Percentiles rank a stretch among this genome's conserved stretches.
Evolutionary conservation across 2,888 invertebrate genomes (phyloP).

Genomic region (Ryuthela nishihirai): DNA sequence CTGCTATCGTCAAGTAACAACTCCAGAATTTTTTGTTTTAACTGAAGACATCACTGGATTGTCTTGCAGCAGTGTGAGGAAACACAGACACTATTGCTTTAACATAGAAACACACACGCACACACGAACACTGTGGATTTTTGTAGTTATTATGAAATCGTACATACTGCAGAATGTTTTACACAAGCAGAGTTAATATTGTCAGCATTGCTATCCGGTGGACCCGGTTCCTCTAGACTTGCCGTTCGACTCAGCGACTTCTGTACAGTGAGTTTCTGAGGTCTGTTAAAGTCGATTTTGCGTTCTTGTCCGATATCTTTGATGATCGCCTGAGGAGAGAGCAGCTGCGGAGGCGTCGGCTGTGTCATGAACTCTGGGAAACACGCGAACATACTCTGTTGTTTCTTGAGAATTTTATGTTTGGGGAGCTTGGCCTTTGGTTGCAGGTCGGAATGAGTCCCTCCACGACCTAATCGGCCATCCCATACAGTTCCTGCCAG

Average conservation of each 20-base stretch:
- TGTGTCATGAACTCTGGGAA: slow-evolving; percentile 42
- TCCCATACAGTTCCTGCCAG: slow-evolving; percentile 39
- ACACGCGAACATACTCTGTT: slow-evolving; percentile 44
- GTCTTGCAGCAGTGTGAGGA: no score
- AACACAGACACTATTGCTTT: no score
- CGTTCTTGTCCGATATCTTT: slow-evolving; percentile 15
- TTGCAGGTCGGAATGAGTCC: slow-evolving; percentile 9
- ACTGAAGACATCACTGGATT: no score
- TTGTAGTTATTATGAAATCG: slow-evolving; percentile 18
- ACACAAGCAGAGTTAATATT: slow-evolving; percentile 9
- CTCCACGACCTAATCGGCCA: slow-evolving; percentile 16
- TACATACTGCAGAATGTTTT: slow-evolving; percentile 26
- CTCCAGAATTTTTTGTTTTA: no score
- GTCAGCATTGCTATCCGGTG: slow-evolving; percentile 12
- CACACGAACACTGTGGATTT: neutral
- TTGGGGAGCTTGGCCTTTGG: slow-evolving; percentile 41
- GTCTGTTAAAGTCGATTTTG: slow-evolving; percentile 17
- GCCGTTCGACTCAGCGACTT: slow-evolving; percentile 29
- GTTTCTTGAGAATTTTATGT: slow-evolving; percentile 44
- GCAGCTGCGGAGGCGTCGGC: slow-evolving; percentile 20
- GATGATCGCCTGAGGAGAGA: slow-evolving; percentile 18
- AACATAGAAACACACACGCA: no score
- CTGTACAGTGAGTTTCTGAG: slow-evolving; percentile 16
- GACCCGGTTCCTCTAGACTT: slow-evolving; percentile 28
- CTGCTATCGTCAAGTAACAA: no score